phyloP scores from a whole-genome alignment of 2,797 vertebrate genomes.

The Premnoplex brunnescens region DNA sequence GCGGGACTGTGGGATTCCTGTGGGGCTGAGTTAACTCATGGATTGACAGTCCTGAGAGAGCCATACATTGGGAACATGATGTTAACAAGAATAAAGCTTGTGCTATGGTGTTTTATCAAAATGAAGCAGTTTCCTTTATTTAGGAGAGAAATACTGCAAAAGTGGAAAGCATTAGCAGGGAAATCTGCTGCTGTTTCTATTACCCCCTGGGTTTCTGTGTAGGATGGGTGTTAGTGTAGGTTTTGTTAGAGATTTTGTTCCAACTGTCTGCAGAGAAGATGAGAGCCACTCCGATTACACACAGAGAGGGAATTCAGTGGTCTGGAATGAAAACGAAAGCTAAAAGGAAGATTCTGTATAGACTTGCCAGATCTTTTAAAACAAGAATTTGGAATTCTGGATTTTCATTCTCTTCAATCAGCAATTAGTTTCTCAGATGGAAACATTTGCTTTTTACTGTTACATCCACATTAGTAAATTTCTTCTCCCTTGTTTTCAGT shows the following conservation, averaged over 20 bases:
- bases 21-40: neutral
- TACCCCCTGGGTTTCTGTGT: neutral
- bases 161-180: neutral
- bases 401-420: neutral
- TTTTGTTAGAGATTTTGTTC: neutral
- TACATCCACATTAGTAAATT: rapidly evolving
- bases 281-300: neutral
- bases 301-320: neutral
- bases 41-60: neutral
- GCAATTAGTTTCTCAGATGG: neutral
- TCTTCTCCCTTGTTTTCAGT: slow-evolving; percentile 78
- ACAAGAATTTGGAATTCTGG: neutral
- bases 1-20: neutral
- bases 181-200: neutral
- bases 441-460: neutral
- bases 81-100: neutral
- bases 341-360: neutral
- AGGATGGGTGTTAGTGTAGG: neutral
- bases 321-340: neutral
- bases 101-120: neutral
- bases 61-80: rapidly evolving
- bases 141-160: neutral
- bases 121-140: neutral
- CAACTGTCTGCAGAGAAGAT: neutral
- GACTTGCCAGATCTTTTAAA: neutral